phyloP scores from a whole-genome alignment of 2,888 invertebrate genomes.

The Subacronicta megacephala region DNA sequence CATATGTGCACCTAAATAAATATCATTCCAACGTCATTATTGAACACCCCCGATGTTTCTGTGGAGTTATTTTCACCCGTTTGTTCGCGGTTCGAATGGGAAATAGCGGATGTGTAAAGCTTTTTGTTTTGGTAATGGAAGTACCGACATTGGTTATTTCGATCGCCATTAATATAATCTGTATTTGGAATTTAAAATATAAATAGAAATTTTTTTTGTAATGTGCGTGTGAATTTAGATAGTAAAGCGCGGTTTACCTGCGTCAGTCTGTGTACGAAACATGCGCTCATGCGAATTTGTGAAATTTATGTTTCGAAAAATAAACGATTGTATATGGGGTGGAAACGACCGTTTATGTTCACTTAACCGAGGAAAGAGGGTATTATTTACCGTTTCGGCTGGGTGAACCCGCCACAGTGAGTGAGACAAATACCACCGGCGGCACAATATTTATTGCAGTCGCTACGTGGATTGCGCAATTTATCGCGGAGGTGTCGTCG shows the following conservation, averaged over 20 bases:
- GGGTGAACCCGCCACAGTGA: conserved; percentile 88
- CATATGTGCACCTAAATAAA: conserved; percentile 89
- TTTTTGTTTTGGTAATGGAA: conserved; percentile 52
- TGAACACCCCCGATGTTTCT: conserved; percentile 77
- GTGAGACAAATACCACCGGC: conserved; percentile 87
- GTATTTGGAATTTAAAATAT: conserved; percentile 29
- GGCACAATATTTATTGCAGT: conserved; percentile 88
- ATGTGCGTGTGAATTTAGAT: conserved; percentile 42
- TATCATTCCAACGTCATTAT: conserved; percentile 86
- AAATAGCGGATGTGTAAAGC: conserved; percentile 64
- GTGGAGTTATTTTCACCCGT: conserved; percentile 83
- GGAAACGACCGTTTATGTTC: conserved; percentile 90
- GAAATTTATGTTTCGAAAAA: conserved; percentile 89
- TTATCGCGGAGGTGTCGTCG: conserved; percentile 88
- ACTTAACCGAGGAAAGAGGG: conserved; percentile 90
- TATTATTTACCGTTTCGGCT: conserved; percentile 89
- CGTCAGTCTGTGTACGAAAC: conserved; percentile 68
- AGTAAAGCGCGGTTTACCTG: conserved; percentile 64
- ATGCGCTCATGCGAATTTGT: conserved; percentile 82
- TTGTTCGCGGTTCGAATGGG: conserved; percentile 74
- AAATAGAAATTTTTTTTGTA: conserved; percentile 20
- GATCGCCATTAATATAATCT: conserved; percentile 35
- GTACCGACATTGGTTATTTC: conserved; percentile 34
- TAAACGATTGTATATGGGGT: conserved; percentile 89
- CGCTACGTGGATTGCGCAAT: conserved; percentile 88